phyloP scores from a whole-genome alignment of 2,797 vertebrate genomes.

The Perodicticus potto region DNA sequence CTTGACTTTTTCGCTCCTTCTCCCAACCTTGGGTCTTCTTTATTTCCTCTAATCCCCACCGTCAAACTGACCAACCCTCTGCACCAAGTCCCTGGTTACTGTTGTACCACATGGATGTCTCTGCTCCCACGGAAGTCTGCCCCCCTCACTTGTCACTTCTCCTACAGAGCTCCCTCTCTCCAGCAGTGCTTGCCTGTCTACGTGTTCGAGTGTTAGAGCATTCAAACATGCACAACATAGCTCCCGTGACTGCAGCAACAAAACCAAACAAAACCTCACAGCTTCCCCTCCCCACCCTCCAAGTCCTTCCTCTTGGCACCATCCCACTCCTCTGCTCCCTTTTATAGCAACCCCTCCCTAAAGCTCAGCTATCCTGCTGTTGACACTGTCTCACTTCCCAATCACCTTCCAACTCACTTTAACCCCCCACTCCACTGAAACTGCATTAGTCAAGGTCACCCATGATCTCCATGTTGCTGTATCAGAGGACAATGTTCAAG shows the following conservation, averaged over 20 bases:
- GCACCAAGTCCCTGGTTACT: background rate
- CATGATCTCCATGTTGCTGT: background rate
- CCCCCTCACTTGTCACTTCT: background rate
- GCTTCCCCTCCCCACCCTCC: background rate
- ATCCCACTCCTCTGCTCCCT: background rate
- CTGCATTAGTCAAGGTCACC: too few relatives aligned
- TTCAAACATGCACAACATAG: background rate
- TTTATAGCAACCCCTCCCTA: background rate
- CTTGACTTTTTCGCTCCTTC: background rate
- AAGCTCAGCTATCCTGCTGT: background rate
- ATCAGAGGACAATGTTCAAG: background rate
- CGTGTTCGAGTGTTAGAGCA: background rate
- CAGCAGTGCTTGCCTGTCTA: background rate
- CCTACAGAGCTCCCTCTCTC: background rate
- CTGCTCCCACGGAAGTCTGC: background rate
- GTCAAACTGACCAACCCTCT: too few relatives aligned
- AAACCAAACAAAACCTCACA: background rate
- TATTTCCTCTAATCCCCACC: background rate
- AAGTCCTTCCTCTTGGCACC: background rate
- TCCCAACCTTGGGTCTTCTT: background rate
- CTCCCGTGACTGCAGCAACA: background rate
- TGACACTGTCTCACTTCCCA: background rate
- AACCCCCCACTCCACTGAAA: background rate
- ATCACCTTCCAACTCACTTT: background rate
- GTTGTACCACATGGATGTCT: rapidly evolving